A percentile compares a stretch with the other conserved stretches of the same genome.
phyloP scores from a whole-genome alignment of 2,113 vertebrate genomes.

The Gnathochromis pfefferi region DNA sequence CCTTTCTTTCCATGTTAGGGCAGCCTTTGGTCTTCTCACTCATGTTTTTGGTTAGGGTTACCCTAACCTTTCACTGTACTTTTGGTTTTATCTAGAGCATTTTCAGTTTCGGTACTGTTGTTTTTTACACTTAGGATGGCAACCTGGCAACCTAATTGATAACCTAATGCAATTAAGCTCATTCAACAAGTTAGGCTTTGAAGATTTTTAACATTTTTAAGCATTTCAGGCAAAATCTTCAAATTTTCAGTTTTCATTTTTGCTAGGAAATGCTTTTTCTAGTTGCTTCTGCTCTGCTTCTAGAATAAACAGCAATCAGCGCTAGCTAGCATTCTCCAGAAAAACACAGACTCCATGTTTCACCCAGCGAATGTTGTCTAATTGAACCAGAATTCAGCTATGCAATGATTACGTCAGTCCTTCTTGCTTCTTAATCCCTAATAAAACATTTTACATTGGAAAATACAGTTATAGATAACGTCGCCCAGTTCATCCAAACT shows the following conservation, averaged over 20 bases:
- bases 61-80: neutral
- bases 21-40: neutral
- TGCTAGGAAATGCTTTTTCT: neutral
- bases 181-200: neutral
- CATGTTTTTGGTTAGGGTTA: neutral
- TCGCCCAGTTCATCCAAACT: neutral
- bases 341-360: neutral
- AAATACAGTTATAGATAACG: neutral
- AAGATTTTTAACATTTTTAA: neutral
- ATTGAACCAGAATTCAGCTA: neutral
- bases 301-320: neutral
- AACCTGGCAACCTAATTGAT: neutral
- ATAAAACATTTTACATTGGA: neutral
- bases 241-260: neutral
- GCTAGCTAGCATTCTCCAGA: neutral
- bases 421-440: neutral
- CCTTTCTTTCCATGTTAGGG: neutral
- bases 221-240: neutral
- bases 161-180: neutral
- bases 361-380: neutral
- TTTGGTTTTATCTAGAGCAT: neutral
- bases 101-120: fast-evolving
- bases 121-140: neutral
- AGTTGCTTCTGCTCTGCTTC: neutral
- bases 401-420: neutral